phyloP scores from a whole-genome alignment of 2,113 vertebrate genomes.

The Poeciliopsis turrubarensis region DNA sequence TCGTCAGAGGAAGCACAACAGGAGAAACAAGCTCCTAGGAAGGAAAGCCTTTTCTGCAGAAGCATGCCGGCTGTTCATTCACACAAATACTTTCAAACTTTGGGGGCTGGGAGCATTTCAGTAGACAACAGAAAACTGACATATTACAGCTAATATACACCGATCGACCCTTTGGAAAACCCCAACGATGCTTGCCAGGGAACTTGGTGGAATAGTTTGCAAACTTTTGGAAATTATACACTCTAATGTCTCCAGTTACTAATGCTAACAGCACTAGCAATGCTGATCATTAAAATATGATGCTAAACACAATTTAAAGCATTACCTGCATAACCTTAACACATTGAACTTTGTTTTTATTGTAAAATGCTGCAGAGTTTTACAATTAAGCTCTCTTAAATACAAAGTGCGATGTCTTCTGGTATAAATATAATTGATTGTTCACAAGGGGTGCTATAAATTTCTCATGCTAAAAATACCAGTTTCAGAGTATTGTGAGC shows the following conservation, averaged over 20 bases:
- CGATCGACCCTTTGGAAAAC: not conserved
- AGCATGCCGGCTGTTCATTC: not conserved
- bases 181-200: not conserved
- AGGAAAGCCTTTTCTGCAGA: not conserved
- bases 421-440: not conserved
- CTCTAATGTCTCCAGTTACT: not conserved
- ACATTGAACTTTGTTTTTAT: not conserved
- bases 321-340: not conserved
- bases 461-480: not conserved
- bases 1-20: not conserved
- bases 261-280: not conserved
- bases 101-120: not conserved
- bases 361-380: too few relatives aligned
- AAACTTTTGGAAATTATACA: not conserved
- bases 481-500: not conserved
- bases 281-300: not conserved
- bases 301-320: not conserved
- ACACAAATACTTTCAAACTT: not conserved
- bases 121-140: not conserved
- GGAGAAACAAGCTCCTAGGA: not conserved
- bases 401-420: not conserved
- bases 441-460: not conserved
- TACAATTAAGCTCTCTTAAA: not conserved
- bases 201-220: not conserved
- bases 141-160: not conserved